phyloP scores from a whole-genome alignment of 2,888 invertebrate genomes.

The Nymphalis polychloros region DNA sequence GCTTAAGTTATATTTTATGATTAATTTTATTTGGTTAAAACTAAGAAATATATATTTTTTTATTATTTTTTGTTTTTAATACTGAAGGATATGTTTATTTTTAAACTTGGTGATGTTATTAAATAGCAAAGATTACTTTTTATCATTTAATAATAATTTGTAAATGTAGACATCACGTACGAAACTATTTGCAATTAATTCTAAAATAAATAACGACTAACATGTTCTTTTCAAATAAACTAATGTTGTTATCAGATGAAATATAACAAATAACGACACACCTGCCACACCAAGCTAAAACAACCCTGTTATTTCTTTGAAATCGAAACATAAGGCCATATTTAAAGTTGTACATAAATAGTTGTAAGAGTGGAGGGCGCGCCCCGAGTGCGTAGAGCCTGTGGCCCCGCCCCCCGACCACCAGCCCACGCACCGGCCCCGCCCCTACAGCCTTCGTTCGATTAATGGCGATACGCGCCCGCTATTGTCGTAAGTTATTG shows the following conservation, averaged over 20 bases:
- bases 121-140: too few species aligned
- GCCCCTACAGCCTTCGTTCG: slow-evolving; percentile 29
- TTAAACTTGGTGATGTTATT: too few species aligned
- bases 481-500: slow-evolving; percentile 33
- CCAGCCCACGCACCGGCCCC: slow-evolving; percentile 24
- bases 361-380: slow-evolving; percentile 4
- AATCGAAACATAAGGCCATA: slow-evolving; percentile 8
- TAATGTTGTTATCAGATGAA: slow-evolving; percentile 13
- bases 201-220: neutral
- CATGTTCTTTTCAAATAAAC: slow-evolving; percentile 1
- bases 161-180: neutral
- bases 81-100: too few species aligned
- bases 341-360: neutral
- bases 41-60: too few species aligned
- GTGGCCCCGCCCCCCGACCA: slow-evolving; percentile 42
- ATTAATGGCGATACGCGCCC: slow-evolving; percentile 32
- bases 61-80: too few species aligned
- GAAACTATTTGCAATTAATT: slow-evolving; percentile 3
- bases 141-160: too few species aligned
- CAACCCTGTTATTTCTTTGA: neutral
- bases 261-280: slow-evolving; percentile 25
- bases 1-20: too few species aligned
- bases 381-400: slow-evolving; percentile 29
- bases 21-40: too few species aligned
- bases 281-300: slow-evolving; percentile 15